phyloP scores from a whole-genome alignment of 2,888 invertebrate species.

The Argyresthia albistria region DNA sequence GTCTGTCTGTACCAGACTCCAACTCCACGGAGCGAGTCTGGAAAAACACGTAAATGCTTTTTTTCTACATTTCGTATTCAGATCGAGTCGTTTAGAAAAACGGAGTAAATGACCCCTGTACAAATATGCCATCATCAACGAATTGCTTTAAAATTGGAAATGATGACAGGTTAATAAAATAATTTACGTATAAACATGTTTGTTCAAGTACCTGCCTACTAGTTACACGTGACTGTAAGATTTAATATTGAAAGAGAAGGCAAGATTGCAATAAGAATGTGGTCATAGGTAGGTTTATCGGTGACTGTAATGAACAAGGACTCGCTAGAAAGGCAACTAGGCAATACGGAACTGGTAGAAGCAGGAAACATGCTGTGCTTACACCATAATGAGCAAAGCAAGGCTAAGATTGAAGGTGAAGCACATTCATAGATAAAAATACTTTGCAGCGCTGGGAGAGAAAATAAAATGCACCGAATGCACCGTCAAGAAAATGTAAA shows the following conservation, averaged over 20 bases:
- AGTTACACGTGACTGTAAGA: no score
- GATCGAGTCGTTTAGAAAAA: no score
- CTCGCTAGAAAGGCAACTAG: not conserved
- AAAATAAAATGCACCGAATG: not conserved
- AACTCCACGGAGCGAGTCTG: not conserved
- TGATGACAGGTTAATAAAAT: no score
- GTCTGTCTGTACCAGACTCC: not conserved
- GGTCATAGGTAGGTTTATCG: not conserved
- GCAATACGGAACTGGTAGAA: not conserved
- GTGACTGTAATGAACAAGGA: not conserved
- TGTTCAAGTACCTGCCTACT: no score
- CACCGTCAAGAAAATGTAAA: not conserved
- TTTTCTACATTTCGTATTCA: no score
- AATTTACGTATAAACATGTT: no score
- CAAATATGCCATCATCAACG: no score
- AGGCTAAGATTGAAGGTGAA: constrained; percentile 1
- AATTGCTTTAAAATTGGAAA: no score
- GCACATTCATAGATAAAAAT: constrained; percentile 2
- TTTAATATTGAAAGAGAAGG: no score
- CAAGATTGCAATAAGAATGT: not conserved
- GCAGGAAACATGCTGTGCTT: not conserved
- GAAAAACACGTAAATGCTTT: no score
- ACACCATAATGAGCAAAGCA: not conserved
- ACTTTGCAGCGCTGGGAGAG: not conserved
- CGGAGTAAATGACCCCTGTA: no score